Evolutionary conservation across 2,113 vertebrate species (phyloP).

Genomic region (Pagrus major): DNA sequence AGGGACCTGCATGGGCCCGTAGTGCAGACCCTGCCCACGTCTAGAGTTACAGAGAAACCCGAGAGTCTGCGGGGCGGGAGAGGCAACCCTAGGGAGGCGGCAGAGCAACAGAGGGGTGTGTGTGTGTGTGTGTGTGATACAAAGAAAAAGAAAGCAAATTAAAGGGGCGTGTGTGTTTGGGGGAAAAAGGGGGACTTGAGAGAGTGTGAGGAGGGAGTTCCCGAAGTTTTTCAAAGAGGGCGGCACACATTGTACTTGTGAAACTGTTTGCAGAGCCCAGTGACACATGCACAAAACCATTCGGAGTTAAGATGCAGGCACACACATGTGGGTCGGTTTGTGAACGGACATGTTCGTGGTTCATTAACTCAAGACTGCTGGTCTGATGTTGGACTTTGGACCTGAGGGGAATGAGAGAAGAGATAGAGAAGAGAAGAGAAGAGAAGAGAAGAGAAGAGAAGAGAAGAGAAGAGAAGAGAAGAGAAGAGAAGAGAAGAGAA

Average conservation of each 20-base stretch:
- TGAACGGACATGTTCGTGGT: neutral
- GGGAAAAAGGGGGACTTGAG: constrained; percentile 30
- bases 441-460: neutral
- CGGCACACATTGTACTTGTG: constrained; percentile 45
- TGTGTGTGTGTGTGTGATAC: constrained; percentile 36
- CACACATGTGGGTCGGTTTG: constrained; percentile 15
- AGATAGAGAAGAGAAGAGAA: constrained; percentile 1
- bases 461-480: constrained; percentile 3
- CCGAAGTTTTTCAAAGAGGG: constrained; percentile 71
- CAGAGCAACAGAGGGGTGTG: constrained; percentile 34
- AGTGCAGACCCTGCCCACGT: constrained; percentile 59
- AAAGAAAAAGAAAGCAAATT: constrained; percentile 56
- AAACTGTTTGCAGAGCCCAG: constrained; percentile 28
- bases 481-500: neutral
- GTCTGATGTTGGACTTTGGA: constrained; percentile 42
- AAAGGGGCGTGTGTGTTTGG: constrained; percentile 64
- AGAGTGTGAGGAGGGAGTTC: constrained; percentile 71
- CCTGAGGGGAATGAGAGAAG: neutral
- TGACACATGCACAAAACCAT: constrained; percentile 8
- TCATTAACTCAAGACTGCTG: neutral
- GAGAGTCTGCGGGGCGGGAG: constrained; percentile 54
- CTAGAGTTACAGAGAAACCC: constrained; percentile 71
- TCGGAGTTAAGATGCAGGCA: constrained; percentile 19
- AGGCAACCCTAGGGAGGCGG: constrained; percentile 32
- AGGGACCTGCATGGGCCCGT: constrained; percentile 36